Evolutionary conservation across 2,888 invertebrate genomes (phyloP), one percentile per base, ranked within the genome.

Genomic region (Melieria picta): DNA sequence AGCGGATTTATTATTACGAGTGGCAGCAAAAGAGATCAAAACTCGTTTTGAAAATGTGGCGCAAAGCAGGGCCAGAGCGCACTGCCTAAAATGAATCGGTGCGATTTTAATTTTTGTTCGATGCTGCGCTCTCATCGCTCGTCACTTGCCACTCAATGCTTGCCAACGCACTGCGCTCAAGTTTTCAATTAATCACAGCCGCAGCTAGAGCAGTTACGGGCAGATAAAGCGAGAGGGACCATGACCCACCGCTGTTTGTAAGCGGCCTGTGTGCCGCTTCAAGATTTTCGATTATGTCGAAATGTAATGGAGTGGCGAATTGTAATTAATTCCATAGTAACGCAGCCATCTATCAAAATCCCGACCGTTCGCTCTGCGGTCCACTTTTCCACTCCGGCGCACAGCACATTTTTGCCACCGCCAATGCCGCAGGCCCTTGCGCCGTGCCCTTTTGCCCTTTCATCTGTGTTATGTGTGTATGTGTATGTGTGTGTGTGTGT

Each of bases 331-430:
- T 83, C 78, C 64, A 69, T 66, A 73, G 63, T 65, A 80, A 80
- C 78, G 80, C 80, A 84, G 79, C 79, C 80, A 84, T 83, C 83
- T 79, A 83, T 83, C 81, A 83, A 81, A 81, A 78, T 79, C 77
- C 78, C 76, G 76, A 77, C 74, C 73, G 72, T 76, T 55, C 65
- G 55, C 42, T 72, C 64, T 56, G 77, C 45, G 71, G 72, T 69
- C 71, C 58, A 68, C 60, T 75, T 73, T 77, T 75, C 72, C 74
- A 63, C 74, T 75, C 42, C 13, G 3, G 50, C 43, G 60, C 45
- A 10, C 42, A 7, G 60, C 30, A 13, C 56, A 50, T 52, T 65
- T 64, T 67, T 64, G 30, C 5, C 47, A 4, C 61, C 30, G 3
- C 57, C 6, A 43, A 16, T 46, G 7, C n/a, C n/a, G 42, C 11